phyloP scores from a whole-genome alignment of 2,113 vertebrate genomes.

The Spheniscus mendiculus region DNA sequence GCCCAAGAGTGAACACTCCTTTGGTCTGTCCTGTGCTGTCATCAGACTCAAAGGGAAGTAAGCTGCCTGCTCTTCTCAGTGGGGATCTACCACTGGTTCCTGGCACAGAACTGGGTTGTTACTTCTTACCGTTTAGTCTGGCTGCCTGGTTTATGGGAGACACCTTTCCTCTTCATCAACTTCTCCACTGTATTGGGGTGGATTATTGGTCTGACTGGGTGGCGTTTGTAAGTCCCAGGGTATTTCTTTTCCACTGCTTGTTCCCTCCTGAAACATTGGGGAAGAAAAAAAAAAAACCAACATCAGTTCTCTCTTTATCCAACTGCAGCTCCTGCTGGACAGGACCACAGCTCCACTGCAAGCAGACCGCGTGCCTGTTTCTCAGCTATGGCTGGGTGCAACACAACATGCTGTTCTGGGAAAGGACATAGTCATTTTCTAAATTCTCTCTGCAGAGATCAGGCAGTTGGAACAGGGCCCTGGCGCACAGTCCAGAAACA shows the following conservation, averaged over 20 bases:
- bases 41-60: not conserved
- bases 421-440: not conserved
- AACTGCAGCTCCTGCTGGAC: not conserved
- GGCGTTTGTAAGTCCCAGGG: conserved; percentile 93
- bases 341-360: not conserved
- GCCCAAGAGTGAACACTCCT: not conserved
- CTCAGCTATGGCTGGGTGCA: not conserved
- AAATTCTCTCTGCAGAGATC: not conserved
- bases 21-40: not conserved
- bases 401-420: not conserved
- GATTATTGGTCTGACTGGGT: conserved; percentile 92
- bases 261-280: conserved; percentile 82
- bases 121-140: conserved; percentile 86
- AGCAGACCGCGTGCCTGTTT: not conserved
- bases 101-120: not conserved
- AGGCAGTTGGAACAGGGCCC: not conserved
- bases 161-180: conserved; percentile 93
- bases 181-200: conserved; percentile 95
- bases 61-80: not conserved
- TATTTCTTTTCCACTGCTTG: conserved; percentile 98
- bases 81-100: not conserved
- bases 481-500: not conserved
- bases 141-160: conserved; percentile 86
- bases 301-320: not conserved
- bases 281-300: not conserved